Base-by-base conservation (phyloP, 2,888 invertebrate species). In the Belgica antarctica region DNA sequence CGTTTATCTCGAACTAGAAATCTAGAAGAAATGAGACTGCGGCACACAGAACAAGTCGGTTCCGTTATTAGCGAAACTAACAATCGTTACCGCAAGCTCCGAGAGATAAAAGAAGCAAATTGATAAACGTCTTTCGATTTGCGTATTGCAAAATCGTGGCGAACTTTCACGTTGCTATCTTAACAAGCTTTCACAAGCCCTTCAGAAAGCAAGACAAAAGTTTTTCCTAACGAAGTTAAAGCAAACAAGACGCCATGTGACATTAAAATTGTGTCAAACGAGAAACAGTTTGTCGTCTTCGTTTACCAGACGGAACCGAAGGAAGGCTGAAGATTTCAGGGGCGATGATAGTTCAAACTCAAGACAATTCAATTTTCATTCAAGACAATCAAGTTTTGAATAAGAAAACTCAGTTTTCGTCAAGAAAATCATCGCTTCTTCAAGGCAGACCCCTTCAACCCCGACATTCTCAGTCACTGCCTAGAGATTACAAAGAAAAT, bases 41-140 rank as follows among this genome's bases (percentile, higher is more conserved):
- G 61, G 28, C 61, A 61, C 17, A 28, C 22, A 63, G 27, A 28
- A 62, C 17, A 62, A 24, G n/a, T 22, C 2, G 27, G 25, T 65
- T 5, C 65, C 65, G 65, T 65, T 65, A 65, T 27, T 12, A 46
- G 47, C 47, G 7, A 65, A 27, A 22, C 46, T 65, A 65, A 65
- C 17, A 25, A 25, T 24, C 2, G 27, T 25, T 65, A 65, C 65
- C 65, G 65, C 47, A 47, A 25, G 19, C n/a, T 8, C 7, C 61
- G 17, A 19, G 47, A 8, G 17, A 5, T 5, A 52, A 52, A 52
- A 10, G n/a, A 12, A 63, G 34, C 12, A 17, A n/a, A 27, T 12
- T 28, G 41, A 41, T 41, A 63, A 63, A 34, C 17, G 34, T 46
- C 24, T 12, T 25, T 31, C n/a, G 31, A 31, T 31, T 31, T 31